A percentile compares a stretch with the other conserved stretches of the same genome.
Evolutionary conservation across 2,113 vertebrate species (phyloP).

Genomic region (Caranx ignobilis): DNA sequence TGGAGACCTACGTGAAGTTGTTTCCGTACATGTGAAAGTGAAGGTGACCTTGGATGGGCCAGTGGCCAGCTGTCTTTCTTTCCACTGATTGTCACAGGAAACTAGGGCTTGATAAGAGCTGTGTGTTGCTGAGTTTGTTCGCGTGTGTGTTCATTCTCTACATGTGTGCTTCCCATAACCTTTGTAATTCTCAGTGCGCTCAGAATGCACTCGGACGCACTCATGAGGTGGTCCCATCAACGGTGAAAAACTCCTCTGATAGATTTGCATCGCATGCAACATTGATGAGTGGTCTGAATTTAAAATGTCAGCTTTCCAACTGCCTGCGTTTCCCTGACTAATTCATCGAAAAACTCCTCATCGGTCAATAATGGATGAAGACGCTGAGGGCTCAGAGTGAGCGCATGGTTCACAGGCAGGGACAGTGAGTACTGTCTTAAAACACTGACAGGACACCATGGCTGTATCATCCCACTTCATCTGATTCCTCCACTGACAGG

Average conservation of each 20-base stretch:
- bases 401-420: conserved; percentile 20
- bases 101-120: conserved; percentile 28
- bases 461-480: conserved; percentile 8
- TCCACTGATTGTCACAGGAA: conserved; percentile 48
- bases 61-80: conserved; percentile 32
- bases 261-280: conserved; percentile 49
- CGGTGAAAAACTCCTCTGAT: conserved; percentile 11
- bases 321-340: conserved; percentile 64
- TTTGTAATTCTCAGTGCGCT: not conserved
- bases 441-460: not conserved
- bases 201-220: not conserved
- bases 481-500: not conserved
- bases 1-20: not conserved
- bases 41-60: conserved; percentile 35
- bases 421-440: not conserved
- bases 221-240: not conserved
- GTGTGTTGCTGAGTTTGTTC: conserved; percentile 11
- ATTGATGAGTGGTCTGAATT: conserved; percentile 63
- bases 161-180: not conserved
- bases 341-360: conserved; percentile 68
- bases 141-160: not conserved
- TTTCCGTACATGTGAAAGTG: conserved; percentile 1
- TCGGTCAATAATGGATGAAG: conserved; percentile 78
- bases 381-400: conserved; percentile 20
- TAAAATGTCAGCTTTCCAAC: conserved; percentile 78